Base-by-base conservation (phyloP, 2,113 vertebrate genomes). In the Oreocharis arfaki region DNA sequence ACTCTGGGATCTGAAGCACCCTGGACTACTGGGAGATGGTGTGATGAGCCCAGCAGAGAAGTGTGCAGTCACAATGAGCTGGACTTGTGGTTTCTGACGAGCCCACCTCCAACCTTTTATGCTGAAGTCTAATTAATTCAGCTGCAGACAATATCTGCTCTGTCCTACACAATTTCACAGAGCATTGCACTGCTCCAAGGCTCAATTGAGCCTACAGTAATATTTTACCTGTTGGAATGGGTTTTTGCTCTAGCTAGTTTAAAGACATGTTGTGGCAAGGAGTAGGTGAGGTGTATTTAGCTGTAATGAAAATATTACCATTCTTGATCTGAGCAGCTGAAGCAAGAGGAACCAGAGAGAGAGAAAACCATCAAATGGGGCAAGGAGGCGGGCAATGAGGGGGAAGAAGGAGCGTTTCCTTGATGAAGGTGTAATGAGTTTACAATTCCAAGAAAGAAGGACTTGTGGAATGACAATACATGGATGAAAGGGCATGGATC, bases 231-330 rank as follows among this genome's bases (percentile, higher is more conserved):
- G 60, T 63, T 95, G 82, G 82, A 90, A 96, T 84, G 69, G 7
- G 33, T 19, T 91, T 89, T 95, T 57, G 44, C 87, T 94, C 63
- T 79, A 93, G 71, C 75, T 90, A 88, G 20, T 91, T 87, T 91
- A 84, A 96, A 92, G 93, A 69, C 92, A 90, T 81, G 90, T 92
- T 90, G 71, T 71, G 90, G 95, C 90, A 95, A 85, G 4, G 52
- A 81, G 63, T 56, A 89, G 85, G 76, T 78, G 75, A 68, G 28
- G 79, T 90, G 16, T 90, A 74, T 89, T 93, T 94, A 94, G 47
- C 44, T 86, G 71, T 79, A 74, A 87, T 77, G 68, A 91, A 95
- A 91, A 74, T 80, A 85, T 41, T 86, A 59, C 75, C 2, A 0
- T 77, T 83, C 68, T 64, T 92, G 64, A 86, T 93, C 39, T 68